Evolutionary conservation across 1,140 invertebrate genomes (phyloP), one percentile per base, ranked within the genome.

Genomic region (Scaptomyza pallida): DNA sequence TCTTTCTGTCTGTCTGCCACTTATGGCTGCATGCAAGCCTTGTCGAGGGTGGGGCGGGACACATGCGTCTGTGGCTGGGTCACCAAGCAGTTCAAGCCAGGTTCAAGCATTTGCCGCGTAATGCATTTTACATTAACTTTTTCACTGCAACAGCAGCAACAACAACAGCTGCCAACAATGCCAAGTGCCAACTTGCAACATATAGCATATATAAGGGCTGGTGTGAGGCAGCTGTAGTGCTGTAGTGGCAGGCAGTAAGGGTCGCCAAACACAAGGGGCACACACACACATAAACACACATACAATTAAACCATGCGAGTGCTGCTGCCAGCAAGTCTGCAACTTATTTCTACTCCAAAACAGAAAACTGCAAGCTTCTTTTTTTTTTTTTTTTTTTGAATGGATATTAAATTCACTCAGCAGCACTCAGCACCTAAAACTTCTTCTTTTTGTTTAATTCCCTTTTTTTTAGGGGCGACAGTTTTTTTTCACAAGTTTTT

Each of bases 81-180:
- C 65, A 64, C 62, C 26, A 30, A 8, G 8, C 26, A 75, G n/a
- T n/a, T n/a, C n/a, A n/a, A n/a, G 43, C 57, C 33, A 56, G 63
- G 81, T 85, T 86, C 81, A 86, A 86, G 81, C 75, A 69, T 30
- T 30, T 30, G 71, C 23, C 71, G 74, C 65, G 78, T 88, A 88
- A 86, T 86, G 81, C 82, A 88, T 88, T 82, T 88, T 88, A 65
- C 82, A 88, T 88, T 88, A 88, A 78, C 74, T 67, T 83, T 83
- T 82, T 69, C 62, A 33, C 57, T 51, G 51, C 45, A 52, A 10
- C 48, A 55, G 15, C 19, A n/a, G 48, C 54, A 48, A 44, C 52
- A 64, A 44, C 40, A 37, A 44, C 54, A 52, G 37, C 54, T 19
- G 50, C 43, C 50, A 68, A 68, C 63, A 68, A 72, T 52, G 59